Evolutionary conservation across 2,888 invertebrate genomes (phyloP).

Genomic region (Chrysolina oricalcia): DNA sequence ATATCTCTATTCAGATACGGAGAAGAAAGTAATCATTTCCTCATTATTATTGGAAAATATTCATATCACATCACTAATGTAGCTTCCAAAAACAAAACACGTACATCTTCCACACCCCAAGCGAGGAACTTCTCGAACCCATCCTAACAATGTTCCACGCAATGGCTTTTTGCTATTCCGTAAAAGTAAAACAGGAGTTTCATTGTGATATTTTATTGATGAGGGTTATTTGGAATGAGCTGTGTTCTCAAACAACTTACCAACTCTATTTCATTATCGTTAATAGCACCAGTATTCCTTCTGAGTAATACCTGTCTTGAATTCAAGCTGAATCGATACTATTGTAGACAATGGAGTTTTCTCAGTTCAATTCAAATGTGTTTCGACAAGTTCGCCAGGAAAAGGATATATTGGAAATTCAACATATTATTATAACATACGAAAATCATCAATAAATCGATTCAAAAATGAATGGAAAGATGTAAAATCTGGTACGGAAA

Average conservation of each 20-base stretch:
- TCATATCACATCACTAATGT: not conserved
- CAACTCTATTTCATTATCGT: too few species aligned
- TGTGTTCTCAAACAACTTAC: not conserved
- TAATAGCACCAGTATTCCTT: too few species aligned
- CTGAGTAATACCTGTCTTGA: too few species aligned
- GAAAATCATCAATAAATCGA: too few species aligned
- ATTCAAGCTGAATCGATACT: too few species aligned
- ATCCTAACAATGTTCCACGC: not conserved
- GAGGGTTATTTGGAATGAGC: not conserved
- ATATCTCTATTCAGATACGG: not conserved
- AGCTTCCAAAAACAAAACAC: not conserved
- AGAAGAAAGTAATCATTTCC: not conserved
- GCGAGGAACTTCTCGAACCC: not conserved
- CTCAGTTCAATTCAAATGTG: too few species aligned
- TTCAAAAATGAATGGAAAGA: too few species aligned
- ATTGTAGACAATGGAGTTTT: too few species aligned
- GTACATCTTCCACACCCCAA: conserved; percentile 3
- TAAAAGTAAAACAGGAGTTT: not conserved
- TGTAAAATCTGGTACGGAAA: too few species aligned
- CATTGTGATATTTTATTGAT: not conserved
- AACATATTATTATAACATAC: too few species aligned
- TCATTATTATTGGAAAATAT: not conserved
- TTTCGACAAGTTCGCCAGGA: too few species aligned
- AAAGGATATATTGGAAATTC: too few species aligned
- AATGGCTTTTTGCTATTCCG: not conserved